Evolutionary conservation across 2,797 vertebrate genomes (phyloP).

Genomic region (Gobio occitaniae): DNA sequence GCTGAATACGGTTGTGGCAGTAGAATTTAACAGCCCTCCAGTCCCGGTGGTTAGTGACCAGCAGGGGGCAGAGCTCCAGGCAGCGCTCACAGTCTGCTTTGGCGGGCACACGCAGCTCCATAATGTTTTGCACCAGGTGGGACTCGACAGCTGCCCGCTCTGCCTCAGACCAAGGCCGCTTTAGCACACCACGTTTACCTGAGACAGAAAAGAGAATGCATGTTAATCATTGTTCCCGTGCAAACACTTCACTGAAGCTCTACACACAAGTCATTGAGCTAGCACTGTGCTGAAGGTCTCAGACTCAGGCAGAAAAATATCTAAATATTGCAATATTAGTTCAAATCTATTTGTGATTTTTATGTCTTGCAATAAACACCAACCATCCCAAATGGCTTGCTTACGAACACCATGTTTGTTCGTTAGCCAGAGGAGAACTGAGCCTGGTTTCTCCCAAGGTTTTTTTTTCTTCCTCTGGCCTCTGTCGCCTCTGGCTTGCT

Average conservation of each 20-base stretch:
- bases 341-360: neutral
- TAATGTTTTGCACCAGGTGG: conserved; percentile 82
- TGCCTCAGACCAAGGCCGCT: conserved; percentile 83
- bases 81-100: conserved; percentile 85
- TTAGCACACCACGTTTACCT: conserved; percentile 84
- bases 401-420: neutral
- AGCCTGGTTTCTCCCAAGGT: too few relatives aligned
- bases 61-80: conserved; percentile 81
- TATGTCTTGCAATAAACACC: neutral
- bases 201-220: conserved; percentile 13
- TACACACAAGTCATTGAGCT: conserved; percentile 26
- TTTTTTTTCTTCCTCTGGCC: too few relatives aligned
- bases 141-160: conserved; percentile 81
- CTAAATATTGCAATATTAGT: neutral
- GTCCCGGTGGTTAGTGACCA: conserved; percentile 83
- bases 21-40: conserved; percentile 86
- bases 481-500: too few relatives aligned
- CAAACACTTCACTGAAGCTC: conserved; percentile 34
- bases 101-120: conserved; percentile 80
- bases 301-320: neutral
- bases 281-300: conserved; percentile 23
- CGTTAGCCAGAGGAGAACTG: too few relatives aligned
- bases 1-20: conserved; percentile 86
- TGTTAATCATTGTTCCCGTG: conserved; percentile 56
- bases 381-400: neutral